These are phyloP conservation scores for Phlogophora meticulosa DNA, from an alignment of 2,888 invertebrate species.

Conservation along the genomic window DNA sequence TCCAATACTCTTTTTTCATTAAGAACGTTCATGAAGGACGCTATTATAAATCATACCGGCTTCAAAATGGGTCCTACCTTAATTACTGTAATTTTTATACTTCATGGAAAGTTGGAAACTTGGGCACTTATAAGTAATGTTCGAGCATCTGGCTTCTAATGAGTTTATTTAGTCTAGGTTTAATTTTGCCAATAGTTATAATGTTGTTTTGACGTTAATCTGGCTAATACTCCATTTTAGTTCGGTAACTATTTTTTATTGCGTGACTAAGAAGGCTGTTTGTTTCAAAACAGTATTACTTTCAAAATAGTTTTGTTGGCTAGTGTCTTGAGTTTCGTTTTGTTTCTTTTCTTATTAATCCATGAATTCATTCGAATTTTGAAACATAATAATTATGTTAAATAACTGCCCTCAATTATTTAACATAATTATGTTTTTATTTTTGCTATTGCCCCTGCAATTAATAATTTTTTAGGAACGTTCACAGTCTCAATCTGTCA, in stretches of 20 bases:
- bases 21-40: slow-evolving; percentile 9
- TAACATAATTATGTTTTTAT: too few species aligned
- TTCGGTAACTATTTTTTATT: slow-evolving; percentile 19
- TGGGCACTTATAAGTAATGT: slow-evolving; percentile 16
- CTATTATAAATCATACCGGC: slow-evolving; percentile 28
- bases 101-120: slow-evolving; percentile 34
- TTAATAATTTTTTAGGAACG: too few species aligned
- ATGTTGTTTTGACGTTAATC: slow-evolving; percentile 4
- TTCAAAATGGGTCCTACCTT: slow-evolving; percentile 27
- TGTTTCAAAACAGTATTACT: not conserved
- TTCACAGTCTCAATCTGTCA: too few species aligned
- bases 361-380: too few species aligned
- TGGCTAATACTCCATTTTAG: not conserved
- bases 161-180: slow-evolving; percentile 10
- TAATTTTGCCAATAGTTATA: slow-evolving; percentile 38
- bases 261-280: not conserved
- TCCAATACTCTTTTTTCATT: slow-evolving; percentile 4
- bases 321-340: not conserved
- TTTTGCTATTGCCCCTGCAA: too few species aligned
- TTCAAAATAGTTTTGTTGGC: not conserved
- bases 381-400: too few species aligned
- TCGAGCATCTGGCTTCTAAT: slow-evolving; percentile 25
- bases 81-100: slow-evolving; percentile 43
- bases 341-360: too few species aligned
- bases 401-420: too few species aligned